Base-by-base conservation (phyloP, 2,888 invertebrate species). In the Meteorus colon region DNA sequence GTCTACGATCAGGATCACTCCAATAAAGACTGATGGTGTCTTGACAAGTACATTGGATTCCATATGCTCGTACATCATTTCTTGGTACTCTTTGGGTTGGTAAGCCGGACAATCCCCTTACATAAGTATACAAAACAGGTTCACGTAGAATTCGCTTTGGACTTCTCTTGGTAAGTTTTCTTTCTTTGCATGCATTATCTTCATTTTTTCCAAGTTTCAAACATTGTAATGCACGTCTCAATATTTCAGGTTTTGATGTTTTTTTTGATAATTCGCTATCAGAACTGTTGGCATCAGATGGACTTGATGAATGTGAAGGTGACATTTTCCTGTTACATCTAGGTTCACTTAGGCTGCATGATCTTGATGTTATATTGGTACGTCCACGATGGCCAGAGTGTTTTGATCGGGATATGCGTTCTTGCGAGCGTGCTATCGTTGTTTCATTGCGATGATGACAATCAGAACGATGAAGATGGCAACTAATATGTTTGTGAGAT, bases 31-130 rank as follows among this genome's bases (percentile, higher is more conserved):
- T 82, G 4, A 83, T 81, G 48, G 82, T 78, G 6, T 86, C 83
- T 34, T 86, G 84, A 62, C 84, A 86, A 12, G 76, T 63, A 70
- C 78, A 79, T 5, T 77, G 51, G 79, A 55, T 14, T 2, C 16
- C 10, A 78, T 72, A 41, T 59, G 84, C 83, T 60, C 86, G 86
- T 27, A 85, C 82, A 63, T 85, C 80, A 75, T 89, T 92, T 79
- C 93, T 92, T 0, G 96, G 95, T 29, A 96, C 94, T 85, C 96
- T 91, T 87, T 95, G 95, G 0, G 96, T 96, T 8, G 96, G 96
- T 73, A 96, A 90, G 12, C 96, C 96, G 10, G 96, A 96, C 80
- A 95, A 91, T 65, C 96, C 96, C 80, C 94, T 94, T 1, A 95
- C 94, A 88, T 96, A 96, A 10, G 95, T 95, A 88, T 96, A 96